phyloP scores from a whole-genome alignment of 1,140 invertebrate genomes.

The Lamellibrachia luymesi region DNA sequence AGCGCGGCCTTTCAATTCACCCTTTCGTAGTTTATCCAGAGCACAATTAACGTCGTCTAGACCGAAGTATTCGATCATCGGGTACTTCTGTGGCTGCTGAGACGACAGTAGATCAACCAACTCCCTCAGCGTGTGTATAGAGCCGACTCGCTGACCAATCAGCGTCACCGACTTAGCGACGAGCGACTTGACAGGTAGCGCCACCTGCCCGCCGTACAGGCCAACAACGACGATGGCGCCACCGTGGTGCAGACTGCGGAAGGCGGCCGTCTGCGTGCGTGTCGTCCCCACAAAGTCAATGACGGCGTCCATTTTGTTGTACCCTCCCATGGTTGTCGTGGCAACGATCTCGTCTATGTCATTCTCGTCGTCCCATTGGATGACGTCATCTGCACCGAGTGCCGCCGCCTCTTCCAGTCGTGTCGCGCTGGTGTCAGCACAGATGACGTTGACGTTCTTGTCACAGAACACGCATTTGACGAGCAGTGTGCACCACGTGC shows the following conservation, averaged over 20 bases:
- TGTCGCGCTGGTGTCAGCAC: slow-evolving; percentile 17
- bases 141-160: background rate
- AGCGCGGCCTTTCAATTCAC: background rate
- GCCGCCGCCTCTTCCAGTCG: slow-evolving; percentile 8
- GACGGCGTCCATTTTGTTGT: slow-evolving; percentile 29
- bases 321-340: slow-evolving; percentile 24
- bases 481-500: slow-evolving; percentile 21
- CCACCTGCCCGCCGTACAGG: background rate
- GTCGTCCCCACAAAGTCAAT: slow-evolving; percentile 24
- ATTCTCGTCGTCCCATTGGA: slow-evolving; percentile 8
- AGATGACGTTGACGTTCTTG: slow-evolving; percentile 28
- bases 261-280: slow-evolving; percentile 13
- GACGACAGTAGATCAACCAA: slow-evolving; percentile 20
- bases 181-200: slow-evolving; percentile 6
- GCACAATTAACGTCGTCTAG: slow-evolving; percentile 17
- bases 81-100: background rate
- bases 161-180: slow-evolving; percentile 15
- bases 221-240: slow-evolving; percentile 16
- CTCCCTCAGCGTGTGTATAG: background rate
- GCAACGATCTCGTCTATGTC: slow-evolving; percentile 16
- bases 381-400: slow-evolving; percentile 25
- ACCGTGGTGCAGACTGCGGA: slow-evolving; percentile 18
- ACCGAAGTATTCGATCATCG: background rate
- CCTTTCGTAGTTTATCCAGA: slow-evolving; percentile 8
- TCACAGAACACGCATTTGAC: slow-evolving; percentile 27